Conservation (phyloP, 1,140 invertebrate genomes). For the Heliconius eleuchia region DNA sequence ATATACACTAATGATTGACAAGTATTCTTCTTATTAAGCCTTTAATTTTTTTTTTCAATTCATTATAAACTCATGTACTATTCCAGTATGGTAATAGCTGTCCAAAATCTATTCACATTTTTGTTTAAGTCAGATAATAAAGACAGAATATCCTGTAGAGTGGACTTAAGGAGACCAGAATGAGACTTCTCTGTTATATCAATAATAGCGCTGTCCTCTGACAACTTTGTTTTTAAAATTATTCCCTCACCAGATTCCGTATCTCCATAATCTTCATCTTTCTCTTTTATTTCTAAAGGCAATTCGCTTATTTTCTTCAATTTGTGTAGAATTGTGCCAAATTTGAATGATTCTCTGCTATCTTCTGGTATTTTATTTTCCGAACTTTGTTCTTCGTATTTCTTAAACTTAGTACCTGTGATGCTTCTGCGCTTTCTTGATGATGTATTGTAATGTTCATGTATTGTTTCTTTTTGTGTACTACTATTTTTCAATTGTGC, state of each 20-base stretch:
- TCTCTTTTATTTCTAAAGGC: constrained; percentile 42
- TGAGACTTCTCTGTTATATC: constrained; percentile 54
- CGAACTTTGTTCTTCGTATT: constrained; percentile 34
- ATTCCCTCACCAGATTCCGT: constrained; percentile 46
- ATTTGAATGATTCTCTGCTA: constrained; percentile 41
- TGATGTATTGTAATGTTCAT: not conserved
- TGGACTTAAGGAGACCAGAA: constrained; percentile 54
- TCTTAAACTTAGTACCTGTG: constrained; percentile 28
- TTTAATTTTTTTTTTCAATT: not conserved
- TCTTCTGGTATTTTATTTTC: constrained; percentile 56
- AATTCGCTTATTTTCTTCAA: constrained; percentile 55
- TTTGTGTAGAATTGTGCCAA: constrained; percentile 54
- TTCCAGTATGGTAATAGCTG: constrained; percentile 54
- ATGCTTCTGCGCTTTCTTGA: constrained; percentile 46
- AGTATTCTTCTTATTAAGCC: not conserved
- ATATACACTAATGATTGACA: not conserved
- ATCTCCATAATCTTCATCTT: constrained; percentile 43
- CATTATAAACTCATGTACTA: constrained; percentile 32
- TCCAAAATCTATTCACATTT: constrained; percentile 63
- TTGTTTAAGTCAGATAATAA: constrained; percentile 61
- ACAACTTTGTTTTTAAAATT: constrained; percentile 53
- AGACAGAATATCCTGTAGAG: constrained; percentile 56
- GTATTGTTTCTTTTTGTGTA: not conserved
- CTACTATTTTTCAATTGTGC: not conserved
- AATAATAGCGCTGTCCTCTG: constrained; percentile 52